Evolutionary conservation across 2,888 invertebrate genomes (phyloP), one percentile per base, ranked within the genome.

Genomic region (Drosophila recens): DNA sequence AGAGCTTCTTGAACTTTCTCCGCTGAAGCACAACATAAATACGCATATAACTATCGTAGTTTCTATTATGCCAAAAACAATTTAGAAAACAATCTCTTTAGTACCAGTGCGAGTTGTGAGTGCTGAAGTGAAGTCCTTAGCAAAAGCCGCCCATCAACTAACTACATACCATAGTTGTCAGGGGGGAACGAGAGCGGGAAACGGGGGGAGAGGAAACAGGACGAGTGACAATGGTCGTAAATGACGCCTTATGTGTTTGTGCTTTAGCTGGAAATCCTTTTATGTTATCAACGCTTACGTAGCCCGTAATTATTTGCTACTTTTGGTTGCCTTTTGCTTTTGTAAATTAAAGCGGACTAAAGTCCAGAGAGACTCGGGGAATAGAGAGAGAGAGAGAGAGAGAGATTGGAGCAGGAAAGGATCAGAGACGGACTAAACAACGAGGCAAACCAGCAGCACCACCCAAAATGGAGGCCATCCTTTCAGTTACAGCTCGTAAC

Each of bases 251-350:
- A 42, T 64, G 68, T 79, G 79, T 72, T 74, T 78, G 68, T 64
- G 75, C 71, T 69, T 78, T 67, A 70, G 71, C 61, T 77, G 68
- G 69, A 78, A 87, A 87, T 86, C 86, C 86, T 87, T 86, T 85
- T 83, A 79, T 81, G 81, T 79, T 87, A 84, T 84, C 83, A 84
- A 82, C 81, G 77, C 80, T 83, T 77, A 77, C 40, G 75, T 74
- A 79, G 83, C 66, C 77, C 82, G 82, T 81, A 89, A 88, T 88
- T 88, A 88, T 87, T 89, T 88, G 79, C 86, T 89, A 84, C 86
- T 88, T 84, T 86, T 67, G 70, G 76, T 67, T 63, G 76, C 65
- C 56, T 48, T 58, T 65, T 65, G 65, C 66, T 67, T 81, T 79
- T 87, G 86, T 79, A 86, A 87, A 89, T 87, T 79, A 84, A 89